Evolutionary conservation across 2,888 invertebrate genomes (phyloP).

Genomic region (Leptura quadrifasciata): DNA sequence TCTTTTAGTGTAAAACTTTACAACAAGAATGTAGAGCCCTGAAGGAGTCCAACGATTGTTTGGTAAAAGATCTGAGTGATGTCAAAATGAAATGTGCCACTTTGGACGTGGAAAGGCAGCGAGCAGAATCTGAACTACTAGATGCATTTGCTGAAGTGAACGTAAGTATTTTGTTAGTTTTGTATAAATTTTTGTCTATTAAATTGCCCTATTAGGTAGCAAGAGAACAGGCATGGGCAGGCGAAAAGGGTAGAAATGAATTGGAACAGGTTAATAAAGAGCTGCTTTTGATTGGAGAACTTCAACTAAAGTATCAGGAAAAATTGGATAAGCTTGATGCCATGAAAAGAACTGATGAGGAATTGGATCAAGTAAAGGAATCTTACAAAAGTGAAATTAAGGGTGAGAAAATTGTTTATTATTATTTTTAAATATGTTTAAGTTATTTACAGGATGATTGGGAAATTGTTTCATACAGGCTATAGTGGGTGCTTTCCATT

Average conservation of each 20-base stretch:
- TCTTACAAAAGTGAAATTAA: conserved; percentile 75
- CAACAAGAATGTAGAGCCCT: conserved; percentile 75
- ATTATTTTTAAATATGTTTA: too few species aligned
- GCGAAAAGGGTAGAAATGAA: conserved; percentile 75
- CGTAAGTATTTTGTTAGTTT: conserved; percentile 57
- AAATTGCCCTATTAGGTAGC: conserved; percentile 65
- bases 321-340: conserved; percentile 74
- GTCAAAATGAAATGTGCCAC: conserved; percentile 71
- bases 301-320: conserved; percentile 76
- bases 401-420: conserved; percentile 66
- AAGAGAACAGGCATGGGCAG: conserved; percentile 71
- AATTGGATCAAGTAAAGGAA: conserved; percentile 73
- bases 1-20: conserved; percentile 74
- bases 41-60: conserved; percentile 74
- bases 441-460: too few species aligned
- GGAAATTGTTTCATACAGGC: too few species aligned
- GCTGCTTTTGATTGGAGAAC: conserved; percentile 77
- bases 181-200: not conserved
- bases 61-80: conserved; percentile 75
- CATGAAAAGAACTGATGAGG: conserved; percentile 73
- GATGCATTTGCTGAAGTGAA: conserved; percentile 70
- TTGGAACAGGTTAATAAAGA: conserved; percentile 76
- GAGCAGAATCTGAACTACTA: conserved; percentile 71
- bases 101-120: conserved; percentile 74
- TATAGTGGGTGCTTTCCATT: too few species aligned